A percentile compares a stretch with the other conserved stretches of the same genome.
These are phyloP conservation scores for Perognathus longimembris DNA, from an alignment of 2,113 vertebrate species.

Conservation along the genomic window DNA sequence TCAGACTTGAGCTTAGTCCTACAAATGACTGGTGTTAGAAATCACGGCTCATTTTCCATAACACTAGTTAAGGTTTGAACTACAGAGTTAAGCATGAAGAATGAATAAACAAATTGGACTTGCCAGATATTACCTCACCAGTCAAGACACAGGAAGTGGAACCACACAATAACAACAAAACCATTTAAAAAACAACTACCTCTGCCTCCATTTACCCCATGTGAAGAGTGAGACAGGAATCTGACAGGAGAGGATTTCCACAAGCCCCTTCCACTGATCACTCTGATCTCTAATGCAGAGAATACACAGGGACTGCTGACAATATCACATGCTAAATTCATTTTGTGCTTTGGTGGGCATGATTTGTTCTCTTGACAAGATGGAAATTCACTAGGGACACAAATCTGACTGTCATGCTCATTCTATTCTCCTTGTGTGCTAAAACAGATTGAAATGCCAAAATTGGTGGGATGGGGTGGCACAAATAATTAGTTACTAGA, in stretches of 20 bases:
- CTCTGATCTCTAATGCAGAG: fast-evolving
- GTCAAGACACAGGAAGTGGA: slow-evolving; percentile 65
- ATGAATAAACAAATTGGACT: slow-evolving; percentile 80
- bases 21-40: not conserved
- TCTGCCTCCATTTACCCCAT: slow-evolving; percentile 23
- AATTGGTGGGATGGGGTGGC: fast-evolving
- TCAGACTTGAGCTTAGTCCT: not conserved
- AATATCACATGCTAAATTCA: slow-evolving; percentile 50
- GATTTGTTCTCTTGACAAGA: slow-evolving; percentile 49
- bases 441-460: not conserved
- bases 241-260: not conserved
- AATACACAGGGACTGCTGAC: slow-evolving; percentile 16
- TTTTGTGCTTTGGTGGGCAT: slow-evolving; percentile 39
- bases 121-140: slow-evolving; percentile 69
- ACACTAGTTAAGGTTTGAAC: slow-evolving; percentile 75
- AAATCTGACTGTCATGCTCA: not conserved
- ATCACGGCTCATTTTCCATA: slow-evolving; percentile 72
- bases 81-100: slow-evolving; percentile 76
- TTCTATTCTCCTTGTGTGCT: not conserved
- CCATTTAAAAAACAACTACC: not conserved
- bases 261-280: not conserved
- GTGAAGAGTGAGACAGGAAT: not conserved
- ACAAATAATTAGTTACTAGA: not conserved
- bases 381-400: not conserved
- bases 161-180: not conserved